Conservation (phyloP, 2,797 vertebrate species). For the Scolopax bukidnonensis region DNA sequence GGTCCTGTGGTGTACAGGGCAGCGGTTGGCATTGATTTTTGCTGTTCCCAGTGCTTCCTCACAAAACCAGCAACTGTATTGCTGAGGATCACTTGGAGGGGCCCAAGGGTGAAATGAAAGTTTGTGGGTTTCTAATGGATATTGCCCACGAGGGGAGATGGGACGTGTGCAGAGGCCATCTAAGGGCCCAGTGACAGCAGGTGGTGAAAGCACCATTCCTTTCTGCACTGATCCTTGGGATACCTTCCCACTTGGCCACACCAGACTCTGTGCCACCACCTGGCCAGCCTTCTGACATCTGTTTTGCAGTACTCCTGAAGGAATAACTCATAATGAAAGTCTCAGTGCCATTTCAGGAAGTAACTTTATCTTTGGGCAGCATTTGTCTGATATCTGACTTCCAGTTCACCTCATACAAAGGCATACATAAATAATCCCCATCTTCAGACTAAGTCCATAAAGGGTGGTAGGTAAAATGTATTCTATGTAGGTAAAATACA, state of each 20-base stretch:
- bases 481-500: neutral
- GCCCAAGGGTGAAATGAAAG: neutral
- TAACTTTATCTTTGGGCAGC: neutral
- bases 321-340: neutral
- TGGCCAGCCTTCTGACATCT: neutral
- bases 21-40: neutral
- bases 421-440: neutral
- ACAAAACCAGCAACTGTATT: neutral
- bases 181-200: neutral
- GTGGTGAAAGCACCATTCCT: neutral
- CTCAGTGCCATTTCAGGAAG: neutral
- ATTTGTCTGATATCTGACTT: neutral
- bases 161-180: neutral
- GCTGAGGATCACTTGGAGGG: neutral
- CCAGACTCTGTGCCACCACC: neutral
- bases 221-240: accelerated
- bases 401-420: neutral
- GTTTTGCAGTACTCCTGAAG: neutral
- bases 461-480: no score
- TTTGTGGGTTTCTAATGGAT: neutral
- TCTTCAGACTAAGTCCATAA: no score
- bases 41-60: neutral
- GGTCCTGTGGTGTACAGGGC: neutral
- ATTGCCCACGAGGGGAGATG: neutral
- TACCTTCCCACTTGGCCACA: accelerated